Conservation (phyloP, 2,797 vertebrate genomes). For the Tokudaia tokunoshimensis region DNA sequence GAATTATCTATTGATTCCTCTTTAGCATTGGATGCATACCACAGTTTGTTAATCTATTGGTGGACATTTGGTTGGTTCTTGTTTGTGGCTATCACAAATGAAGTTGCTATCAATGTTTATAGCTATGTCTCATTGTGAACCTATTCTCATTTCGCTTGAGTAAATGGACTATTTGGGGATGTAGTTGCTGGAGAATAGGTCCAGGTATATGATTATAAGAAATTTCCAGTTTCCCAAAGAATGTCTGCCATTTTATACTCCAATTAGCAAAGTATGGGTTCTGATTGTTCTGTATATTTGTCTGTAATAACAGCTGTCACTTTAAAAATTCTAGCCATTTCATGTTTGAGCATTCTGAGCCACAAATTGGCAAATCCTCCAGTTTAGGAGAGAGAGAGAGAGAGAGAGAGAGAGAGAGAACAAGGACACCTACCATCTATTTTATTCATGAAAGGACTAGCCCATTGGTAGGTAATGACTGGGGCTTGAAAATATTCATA, state of each 20-base stretch:
- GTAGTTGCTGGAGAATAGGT: background rate
- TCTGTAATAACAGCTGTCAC: background rate
- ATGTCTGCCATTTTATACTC: slow-evolving; percentile 10
- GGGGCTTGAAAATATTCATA: background rate
- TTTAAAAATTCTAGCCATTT: background rate
- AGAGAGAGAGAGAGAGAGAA: background rate
- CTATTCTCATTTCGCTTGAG: slow-evolving; percentile 37
- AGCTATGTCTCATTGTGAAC: background rate
- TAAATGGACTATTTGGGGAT: slow-evolving; percentile 9
- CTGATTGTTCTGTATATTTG: background rate
- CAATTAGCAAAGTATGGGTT: background rate
- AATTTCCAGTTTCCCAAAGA: slow-evolving; percentile 43
- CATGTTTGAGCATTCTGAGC: slow-evolving; percentile 38
- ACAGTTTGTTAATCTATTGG: slow-evolving; percentile 12
- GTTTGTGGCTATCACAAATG: slow-evolving; percentile 42
- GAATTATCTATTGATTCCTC: slow-evolving; percentile 20
- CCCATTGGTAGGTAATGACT: background rate
- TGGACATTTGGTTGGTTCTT: slow-evolving; percentile 3
- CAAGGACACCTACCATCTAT: background rate
- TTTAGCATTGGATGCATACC: background rate
- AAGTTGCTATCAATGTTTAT: background rate
- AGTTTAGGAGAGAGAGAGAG: slow-evolving; percentile 5
- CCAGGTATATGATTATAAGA: slow-evolving; percentile 20
- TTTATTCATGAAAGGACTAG: slow-evolving; percentile 1
- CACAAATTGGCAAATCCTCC: background rate